phyloP scores from a whole-genome alignment of 2,113 vertebrate genomes.

The Neodontobutis hainanensis region DNA sequence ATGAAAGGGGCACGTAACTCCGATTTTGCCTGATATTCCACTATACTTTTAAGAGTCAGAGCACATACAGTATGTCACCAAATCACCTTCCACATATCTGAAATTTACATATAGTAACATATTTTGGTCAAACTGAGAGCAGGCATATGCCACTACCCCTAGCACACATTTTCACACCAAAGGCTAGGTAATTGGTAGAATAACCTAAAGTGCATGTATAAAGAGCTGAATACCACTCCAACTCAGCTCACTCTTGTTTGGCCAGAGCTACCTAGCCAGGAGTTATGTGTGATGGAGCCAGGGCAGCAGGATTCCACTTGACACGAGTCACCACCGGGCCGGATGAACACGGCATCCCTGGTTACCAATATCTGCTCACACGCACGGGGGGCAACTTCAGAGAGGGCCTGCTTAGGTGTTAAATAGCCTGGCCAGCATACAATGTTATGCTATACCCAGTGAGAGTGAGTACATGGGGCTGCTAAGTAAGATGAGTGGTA shows the following conservation, averaged over 20 bases:
- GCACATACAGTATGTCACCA: too few species aligned
- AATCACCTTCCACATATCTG: too few species aligned
- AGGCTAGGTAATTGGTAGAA: too few species aligned
- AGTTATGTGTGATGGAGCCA: conserved; percentile 70
- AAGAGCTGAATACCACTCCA: neutral
- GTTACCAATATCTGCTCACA: conserved; percentile 64
- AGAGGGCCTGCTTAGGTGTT: conserved; percentile 48
- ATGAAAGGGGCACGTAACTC: too few species aligned
- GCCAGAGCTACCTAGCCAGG: conserved; percentile 46
- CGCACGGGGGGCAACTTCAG: conserved; percentile 26
- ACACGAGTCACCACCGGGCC: conserved; percentile 64
- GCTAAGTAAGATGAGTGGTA: conserved; percentile 2
- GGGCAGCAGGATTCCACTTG: conserved; percentile 71
- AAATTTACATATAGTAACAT: too few species aligned
- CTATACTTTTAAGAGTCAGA: too few species aligned
- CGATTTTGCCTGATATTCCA: too few species aligned
- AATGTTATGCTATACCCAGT: conserved; percentile 43
- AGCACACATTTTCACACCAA: too few species aligned
- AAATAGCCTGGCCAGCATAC: conserved; percentile 52
- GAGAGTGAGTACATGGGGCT: neutral
- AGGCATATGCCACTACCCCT: too few species aligned
- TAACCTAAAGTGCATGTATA: too few species aligned
- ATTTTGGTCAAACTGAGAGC: too few species aligned
- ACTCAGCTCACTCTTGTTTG: neutral
- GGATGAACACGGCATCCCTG: conserved; percentile 68